These are phyloP conservation scores for Ammodytes marinus DNA, from an alignment of 2,113 vertebrate genomes.

Conservation along the genomic window DNA sequence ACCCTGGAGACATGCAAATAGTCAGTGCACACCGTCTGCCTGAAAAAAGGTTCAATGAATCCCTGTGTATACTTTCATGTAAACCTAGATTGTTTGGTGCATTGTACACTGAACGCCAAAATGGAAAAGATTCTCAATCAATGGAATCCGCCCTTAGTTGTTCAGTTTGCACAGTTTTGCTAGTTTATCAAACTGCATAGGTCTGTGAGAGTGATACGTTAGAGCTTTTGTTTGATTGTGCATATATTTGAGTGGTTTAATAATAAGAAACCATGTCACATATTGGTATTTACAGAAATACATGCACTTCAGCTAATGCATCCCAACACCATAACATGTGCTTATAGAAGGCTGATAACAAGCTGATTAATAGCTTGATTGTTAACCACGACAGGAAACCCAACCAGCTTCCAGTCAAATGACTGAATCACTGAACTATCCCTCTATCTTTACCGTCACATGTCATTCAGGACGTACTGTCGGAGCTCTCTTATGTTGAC, in stretches of 20 bases:
- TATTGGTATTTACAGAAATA: not conserved
- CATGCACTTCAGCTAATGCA: not conserved
- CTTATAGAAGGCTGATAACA: constrained; percentile 5
- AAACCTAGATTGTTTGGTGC: not conserved
- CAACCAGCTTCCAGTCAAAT: constrained; percentile 11
- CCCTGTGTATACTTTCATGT: not conserved
- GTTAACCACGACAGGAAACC: constrained; percentile 22
- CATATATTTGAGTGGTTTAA: not conserved
- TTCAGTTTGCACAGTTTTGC: not conserved
- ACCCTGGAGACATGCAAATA: constrained; percentile 62
- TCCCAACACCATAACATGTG: not conserved
- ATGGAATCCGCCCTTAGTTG: not conserved
- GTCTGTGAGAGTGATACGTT: not conserved
- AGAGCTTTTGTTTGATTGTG: not conserved
- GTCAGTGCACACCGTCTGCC: not conserved
- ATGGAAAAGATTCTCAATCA: not conserved
- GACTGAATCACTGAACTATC: constrained; percentile 19
- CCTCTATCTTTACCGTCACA: constrained; percentile 4
- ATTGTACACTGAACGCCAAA: not conserved
- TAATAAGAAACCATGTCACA: not conserved
- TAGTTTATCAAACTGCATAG: not conserved
- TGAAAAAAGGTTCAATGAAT: not conserved
- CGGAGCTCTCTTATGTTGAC: constrained; percentile 12
- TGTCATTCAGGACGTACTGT: constrained; percentile 10
- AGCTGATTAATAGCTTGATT: not conserved